These are phyloP conservation scores for Limnothrissa miodon DNA, from an alignment of 2,113 vertebrate species.

Conservation along the genomic window DNA sequence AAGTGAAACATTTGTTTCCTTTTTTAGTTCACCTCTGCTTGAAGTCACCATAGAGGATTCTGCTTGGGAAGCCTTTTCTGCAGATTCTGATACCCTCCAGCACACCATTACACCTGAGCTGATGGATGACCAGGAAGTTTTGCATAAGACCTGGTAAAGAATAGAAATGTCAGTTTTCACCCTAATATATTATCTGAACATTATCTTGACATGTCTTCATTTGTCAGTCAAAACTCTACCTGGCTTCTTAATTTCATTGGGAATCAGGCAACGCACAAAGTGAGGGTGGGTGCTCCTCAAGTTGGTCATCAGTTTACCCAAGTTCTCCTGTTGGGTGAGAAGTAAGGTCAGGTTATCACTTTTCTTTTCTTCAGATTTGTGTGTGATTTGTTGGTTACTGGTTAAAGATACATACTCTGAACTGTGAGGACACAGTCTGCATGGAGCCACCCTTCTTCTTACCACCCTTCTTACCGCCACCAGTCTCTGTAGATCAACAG, in stretches of 20 bases:
- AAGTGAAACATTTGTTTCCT: not conserved
- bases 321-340: conserved; percentile 34
- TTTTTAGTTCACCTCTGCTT: conserved; percentile 39
- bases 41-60: conserved; percentile 49
- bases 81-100: conserved; percentile 50
- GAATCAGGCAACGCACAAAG: conserved; percentile 53
- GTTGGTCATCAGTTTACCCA: conserved; percentile 52
- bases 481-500: not conserved
- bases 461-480: conserved; percentile 39
- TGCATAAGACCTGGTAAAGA: conserved; percentile 45
- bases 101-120: conserved; percentile 52
- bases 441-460: conserved; percentile 56
- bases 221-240: conserved; percentile 5
- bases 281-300: conserved; percentile 53
- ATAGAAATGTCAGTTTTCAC: not conserved
- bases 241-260: conserved; percentile 51
- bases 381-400: not conserved
- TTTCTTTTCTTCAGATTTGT: not conserved
- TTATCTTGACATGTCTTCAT: not conserved
- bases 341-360: not conserved
- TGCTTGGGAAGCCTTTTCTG: conserved; percentile 49
- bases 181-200: not conserved
- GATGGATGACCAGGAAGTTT: conserved; percentile 49
- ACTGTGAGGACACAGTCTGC: conserved; percentile 51
- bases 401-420: conserved; percentile 40